Base-by-base conservation (phyloP, 2,888 invertebrate species). In the Chrysomela aeneicollis region DNA sequence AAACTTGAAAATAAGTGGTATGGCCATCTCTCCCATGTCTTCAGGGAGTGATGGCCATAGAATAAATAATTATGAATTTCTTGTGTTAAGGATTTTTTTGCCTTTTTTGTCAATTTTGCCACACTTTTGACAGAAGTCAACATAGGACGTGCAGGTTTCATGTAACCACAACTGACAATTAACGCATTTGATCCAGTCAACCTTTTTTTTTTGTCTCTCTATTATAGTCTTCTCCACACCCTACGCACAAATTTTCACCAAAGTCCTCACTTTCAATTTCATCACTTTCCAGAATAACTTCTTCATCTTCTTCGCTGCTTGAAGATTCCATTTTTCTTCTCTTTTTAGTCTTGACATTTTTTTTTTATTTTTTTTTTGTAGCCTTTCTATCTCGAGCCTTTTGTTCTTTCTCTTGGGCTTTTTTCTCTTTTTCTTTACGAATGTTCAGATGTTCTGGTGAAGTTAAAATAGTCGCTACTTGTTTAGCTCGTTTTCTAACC, bases 231-330 rank as follows among this genome's bases (percentile, higher is more conserved):
- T 50, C 50, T 3, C 50, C 18, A 50, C 50, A 50, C 8, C 18
- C 15, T 5, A 50, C 50, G 18, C 50, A 50, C 6, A 50, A 50
- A 9, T 50, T 55, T 35, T 17, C 55, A 35, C 17, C 15, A 32
- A n/a, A n/a, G n/a, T n/a, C n/a, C n/a, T n/a, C n/a, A n/a, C n/a
- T n/a, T n/a, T n/a, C n/a, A n/a, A n/a, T n/a, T n/a, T 35, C 32
- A n/a, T 17, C 55, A 1, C 57, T 42, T 57, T 55, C 17, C 6
- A 57, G 17, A 57, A 18, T 18, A 10, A 42, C 19, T 37, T 57
- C 35, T 54, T 17, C 18, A 12, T 53, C 53, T 53, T 35, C 35
- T 54, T 54, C 54, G 15, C 15, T 32, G 15, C 54, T 54, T 54
- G 54, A 54, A 30, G 30, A 30, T 30, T 54, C 32, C n/a, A 26